These are phyloP conservation scores for Pantherophis alleghaniensis DNA, from an alignment of 2,797 vertebrate genomes.

Conservation along the genomic window DNA sequence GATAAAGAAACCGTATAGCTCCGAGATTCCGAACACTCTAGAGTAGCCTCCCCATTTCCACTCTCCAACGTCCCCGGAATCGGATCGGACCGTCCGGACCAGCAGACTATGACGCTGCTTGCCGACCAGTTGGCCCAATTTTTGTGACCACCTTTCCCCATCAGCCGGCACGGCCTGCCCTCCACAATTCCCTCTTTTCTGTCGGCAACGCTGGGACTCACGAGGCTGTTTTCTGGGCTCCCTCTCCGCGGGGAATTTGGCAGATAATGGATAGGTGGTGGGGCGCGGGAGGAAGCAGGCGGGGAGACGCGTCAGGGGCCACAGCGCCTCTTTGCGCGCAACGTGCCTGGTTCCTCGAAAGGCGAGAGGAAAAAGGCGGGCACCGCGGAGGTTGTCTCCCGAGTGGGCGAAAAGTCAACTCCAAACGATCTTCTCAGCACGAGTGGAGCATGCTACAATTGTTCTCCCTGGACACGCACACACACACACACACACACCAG, in stretches of 20 bases:
- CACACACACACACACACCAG: too few species aligned
- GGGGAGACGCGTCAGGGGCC: not conserved
- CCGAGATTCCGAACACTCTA: too few species aligned
- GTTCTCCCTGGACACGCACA: accelerated
- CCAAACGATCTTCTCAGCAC: too few species aligned
- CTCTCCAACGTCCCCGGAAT: not conserved
- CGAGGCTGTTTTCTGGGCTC: not conserved
- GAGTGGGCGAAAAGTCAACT: not conserved
- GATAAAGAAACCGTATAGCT: not conserved
- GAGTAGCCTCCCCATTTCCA: too few species aligned
- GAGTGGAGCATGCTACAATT: not conserved
- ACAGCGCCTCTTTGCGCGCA: not conserved
- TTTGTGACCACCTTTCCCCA: not conserved
- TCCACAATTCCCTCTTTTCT: not conserved
- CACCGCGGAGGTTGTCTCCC: not conserved
- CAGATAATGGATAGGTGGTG: not conserved
- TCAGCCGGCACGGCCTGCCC: not conserved
- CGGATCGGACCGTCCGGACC: not conserved
- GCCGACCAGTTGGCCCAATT: not conserved
- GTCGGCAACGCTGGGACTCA: not conserved
- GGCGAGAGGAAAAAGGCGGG: not conserved
- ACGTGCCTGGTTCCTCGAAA: not conserved
- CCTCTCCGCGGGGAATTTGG: not conserved
- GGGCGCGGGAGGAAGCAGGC: too few species aligned
- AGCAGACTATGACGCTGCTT: not conserved